Evolutionary conservation across 2,797 vertebrate genomes (phyloP), one percentile per base, ranked within the genome.

Genomic region (Chelmon rostratus): DNA sequence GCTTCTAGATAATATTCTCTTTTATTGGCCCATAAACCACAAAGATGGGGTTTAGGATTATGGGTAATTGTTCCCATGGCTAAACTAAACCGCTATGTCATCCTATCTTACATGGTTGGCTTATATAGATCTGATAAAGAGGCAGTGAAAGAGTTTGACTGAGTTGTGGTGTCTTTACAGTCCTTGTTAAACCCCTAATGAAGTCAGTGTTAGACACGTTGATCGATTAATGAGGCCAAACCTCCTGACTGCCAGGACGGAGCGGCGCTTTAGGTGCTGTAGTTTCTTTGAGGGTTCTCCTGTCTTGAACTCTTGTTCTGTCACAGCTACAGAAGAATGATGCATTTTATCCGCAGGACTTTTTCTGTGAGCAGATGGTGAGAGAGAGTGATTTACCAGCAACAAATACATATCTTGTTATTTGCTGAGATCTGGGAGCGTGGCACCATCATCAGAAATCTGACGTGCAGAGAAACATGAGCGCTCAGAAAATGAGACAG

Each of bases 21-120:
- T 86, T 79, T 76, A 83, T 21, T 81, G 64, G 77, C 56, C 59
- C 71, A 56, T 85, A 86, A 88, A 86, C 23, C 50, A 52, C 44
- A 78, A 65, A 70, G 64, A 79, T 59, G 53, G 53, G 52, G n/a
- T 57, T 81, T 19, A 42, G 52, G 37, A 78, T 86, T 75, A 59
- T 66, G 62, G 28, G n/a, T 56, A 78, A 79, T 76, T 70, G 68
- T 54, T 79, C 59, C 74, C 63, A 64, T 52, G 72, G 63, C 49
- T 83, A 13, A 66, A 65, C 40, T 49, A 37, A 78, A 67, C 64
- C 63, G 35, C 40, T 33, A 42, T 84, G 81, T 81, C 76, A 85
- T 79, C 68, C 37, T 66, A 74, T 66, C 50, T 61, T 47, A 69
- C 61, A 47, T 12, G 25, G 42, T 40, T 15, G 9, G 57, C 46